Base-by-base conservation (phyloP, 2,113 vertebrate species). In the Scopus umbretta region DNA sequence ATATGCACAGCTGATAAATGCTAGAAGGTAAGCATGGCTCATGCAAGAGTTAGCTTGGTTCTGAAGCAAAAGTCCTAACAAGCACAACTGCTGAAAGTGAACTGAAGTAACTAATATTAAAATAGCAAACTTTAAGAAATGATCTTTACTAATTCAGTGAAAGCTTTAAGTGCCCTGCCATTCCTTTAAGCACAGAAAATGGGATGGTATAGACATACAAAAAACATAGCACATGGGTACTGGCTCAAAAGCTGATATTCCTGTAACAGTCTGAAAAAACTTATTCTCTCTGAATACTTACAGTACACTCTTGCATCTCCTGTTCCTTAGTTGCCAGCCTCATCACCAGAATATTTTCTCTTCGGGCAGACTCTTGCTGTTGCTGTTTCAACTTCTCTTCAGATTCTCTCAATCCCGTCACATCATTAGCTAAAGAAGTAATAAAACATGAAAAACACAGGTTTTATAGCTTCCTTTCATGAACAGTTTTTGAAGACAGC, bases 231-330 rank as follows among this genome's bases (percentile, higher is more conserved):
- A 65, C 20, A 27, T 1, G 18, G 16, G 9, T 59, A 85, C 36
- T 71, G 36, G 38, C 16, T 88, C 55, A 85, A 94, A 56, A 73
- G 62, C 32, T 17, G 15, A 53, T 22, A 67, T 6, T n/a, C 27
- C 49, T 61, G 1, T 22, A 70, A 56, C 34, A 45, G 11, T 49
- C 25, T 71, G 23, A 89, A 65, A 88, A 47, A 20, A 53, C 18
- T 61, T 15, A 73, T 32, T 11, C 55, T 66, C 29, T 25, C 40
- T 38, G 67, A 95, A 98, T 88, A 99, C 99, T 98, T 98, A 99
- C 99, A 97, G 99, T 99, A 98, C 99, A 99, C 98, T 99, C 99
- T 93, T 99, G 99, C 99, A 99, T 99, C 96, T 99, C 99, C 97
- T 99, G 99, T 73, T 99, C 99, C 98, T 99, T 99, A 85, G 99